Conservation (phyloP, 2,888 invertebrate genomes). For the Rhimphoctona megacephalus region DNA sequence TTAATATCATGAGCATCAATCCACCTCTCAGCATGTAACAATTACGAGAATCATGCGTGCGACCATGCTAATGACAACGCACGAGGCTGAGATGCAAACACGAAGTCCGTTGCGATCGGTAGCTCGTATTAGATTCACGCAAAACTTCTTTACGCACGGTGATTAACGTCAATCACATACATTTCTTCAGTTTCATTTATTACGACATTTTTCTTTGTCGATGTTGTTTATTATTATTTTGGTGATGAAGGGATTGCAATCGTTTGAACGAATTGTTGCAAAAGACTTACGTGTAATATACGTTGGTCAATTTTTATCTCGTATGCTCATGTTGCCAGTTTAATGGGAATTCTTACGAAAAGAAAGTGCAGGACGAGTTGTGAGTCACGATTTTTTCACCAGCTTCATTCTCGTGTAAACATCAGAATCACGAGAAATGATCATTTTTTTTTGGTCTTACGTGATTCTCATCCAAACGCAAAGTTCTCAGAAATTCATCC, state of each 20-base stretch:
- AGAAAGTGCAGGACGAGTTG: constrained; percentile 61
- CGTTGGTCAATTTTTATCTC: constrained; percentile 47
- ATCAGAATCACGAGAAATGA: constrained; percentile 26
- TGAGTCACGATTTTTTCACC: constrained; percentile 61
- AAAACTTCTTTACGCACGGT: constrained; percentile 10
- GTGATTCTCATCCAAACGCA: constrained; percentile 20
- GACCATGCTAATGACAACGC: constrained; percentile 45
- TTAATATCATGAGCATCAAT: constrained; percentile 38
- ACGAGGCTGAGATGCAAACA: constrained; percentile 1
- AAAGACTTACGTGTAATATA: constrained; percentile 26
- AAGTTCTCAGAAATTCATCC: background rate
- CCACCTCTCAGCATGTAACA: constrained; percentile 39
- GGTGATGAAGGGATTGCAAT: constrained; percentile 28
- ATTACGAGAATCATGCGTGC: constrained; percentile 51
- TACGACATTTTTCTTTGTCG: background rate
- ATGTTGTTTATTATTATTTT: constrained; percentile 24
- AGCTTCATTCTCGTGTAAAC: constrained; percentile 25
- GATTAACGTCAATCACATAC: constrained; percentile 15
- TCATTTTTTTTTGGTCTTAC: constrained; percentile 22
- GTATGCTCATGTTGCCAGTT: constrained; percentile 35
- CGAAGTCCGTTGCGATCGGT: background rate
- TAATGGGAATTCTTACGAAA: constrained; percentile 64
- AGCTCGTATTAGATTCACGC: constrained; percentile 1
- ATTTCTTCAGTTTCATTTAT: constrained; percentile 30
- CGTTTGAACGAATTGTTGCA: constrained; percentile 40